These are phyloP conservation scores for Grammomys surdaster DNA, from an alignment of 2,113 vertebrate species.

Conservation along the genomic window DNA sequence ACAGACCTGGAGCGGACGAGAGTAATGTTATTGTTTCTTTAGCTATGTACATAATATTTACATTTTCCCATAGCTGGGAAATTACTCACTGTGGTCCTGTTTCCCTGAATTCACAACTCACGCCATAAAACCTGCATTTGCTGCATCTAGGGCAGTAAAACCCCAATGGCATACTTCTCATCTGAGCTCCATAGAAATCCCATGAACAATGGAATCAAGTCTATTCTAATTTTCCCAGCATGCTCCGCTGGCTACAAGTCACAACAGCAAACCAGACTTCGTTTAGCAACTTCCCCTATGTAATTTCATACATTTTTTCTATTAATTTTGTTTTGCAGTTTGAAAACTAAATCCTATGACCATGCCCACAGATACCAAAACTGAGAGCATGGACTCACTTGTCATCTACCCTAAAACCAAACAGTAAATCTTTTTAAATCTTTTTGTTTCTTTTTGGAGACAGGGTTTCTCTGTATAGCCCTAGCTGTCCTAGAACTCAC, in stretches of 20 bases:
- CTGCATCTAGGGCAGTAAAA: not conserved
- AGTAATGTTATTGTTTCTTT: conserved; percentile 56
- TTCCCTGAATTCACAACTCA: not conserved
- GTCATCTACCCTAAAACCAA: not conserved
- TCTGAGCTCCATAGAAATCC: conserved; percentile 29
- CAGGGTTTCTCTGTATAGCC: not conserved
- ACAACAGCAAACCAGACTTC: conserved; percentile 6
- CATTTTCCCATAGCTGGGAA: conserved; percentile 65
- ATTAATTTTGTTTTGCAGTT: not conserved
- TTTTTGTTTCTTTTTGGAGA: not conserved
- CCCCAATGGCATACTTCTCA: not conserved
- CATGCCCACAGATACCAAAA: not conserved
- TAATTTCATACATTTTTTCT: not conserved
- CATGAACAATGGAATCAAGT: conserved; percentile 9
- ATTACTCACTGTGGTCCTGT: conserved; percentile 31
- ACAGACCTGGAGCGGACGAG: conserved; percentile 38
- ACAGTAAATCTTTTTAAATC: not conserved
- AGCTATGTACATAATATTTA: conserved; percentile 71
- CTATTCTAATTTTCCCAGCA: conserved; percentile 36
- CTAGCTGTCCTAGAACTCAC: not conserved
- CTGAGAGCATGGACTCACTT: not conserved
- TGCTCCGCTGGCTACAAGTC: conserved; percentile 13
- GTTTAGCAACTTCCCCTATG: not conserved
- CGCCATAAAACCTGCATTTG: conserved; percentile 35
- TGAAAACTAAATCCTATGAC: conserved; percentile 11